Evolutionary conservation across 2,888 invertebrate genomes (phyloP).

Genomic region (Athripsodes cinereus): DNA sequence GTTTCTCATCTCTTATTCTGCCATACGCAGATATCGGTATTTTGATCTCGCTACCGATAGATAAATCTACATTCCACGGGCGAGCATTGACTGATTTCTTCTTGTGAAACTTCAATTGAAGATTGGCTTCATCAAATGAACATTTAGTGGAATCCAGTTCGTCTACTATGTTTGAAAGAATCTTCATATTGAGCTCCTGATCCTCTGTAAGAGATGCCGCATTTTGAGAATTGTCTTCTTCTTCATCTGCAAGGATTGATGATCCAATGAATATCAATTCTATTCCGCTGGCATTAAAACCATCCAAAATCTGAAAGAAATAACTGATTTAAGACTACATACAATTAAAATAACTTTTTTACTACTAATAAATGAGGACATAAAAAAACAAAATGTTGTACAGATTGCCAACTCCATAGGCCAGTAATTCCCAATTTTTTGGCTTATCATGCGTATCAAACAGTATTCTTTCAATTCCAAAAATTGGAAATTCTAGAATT

Average conservation of each 20-base stretch:
- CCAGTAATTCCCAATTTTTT: too few relatives aligned
- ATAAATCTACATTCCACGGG: slow-evolving; percentile 61
- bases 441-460: too few relatives aligned
- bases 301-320: slow-evolving; percentile 45
- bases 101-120: slow-evolving; percentile 52
- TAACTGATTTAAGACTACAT: too few relatives aligned
- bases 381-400: too few relatives aligned
- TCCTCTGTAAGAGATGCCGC: slow-evolving; percentile 29
- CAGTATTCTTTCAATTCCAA: too few relatives aligned
- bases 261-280: slow-evolving; percentile 60
- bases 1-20: slow-evolving; percentile 45
- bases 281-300: slow-evolving; percentile 49
- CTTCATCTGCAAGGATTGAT: slow-evolving; percentile 38
- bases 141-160: slow-evolving; percentile 43
- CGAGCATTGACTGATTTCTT: slow-evolving; percentile 45
- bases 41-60: slow-evolving; percentile 52
- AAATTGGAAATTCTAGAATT: too few relatives aligned
- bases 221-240: slow-evolving; percentile 32
- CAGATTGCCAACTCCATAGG: too few relatives aligned
- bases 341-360: too few relatives aligned
- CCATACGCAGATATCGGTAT: slow-evolving; percentile 57
- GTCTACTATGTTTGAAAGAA: slow-evolving; percentile 41
- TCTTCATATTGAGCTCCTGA: slow-evolving; percentile 32
- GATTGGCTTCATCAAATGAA: slow-evolving; percentile 55
- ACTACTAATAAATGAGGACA: too few relatives aligned